Conservation (phyloP, 1,140 invertebrate species). For the Aphidius ervi region DNA sequence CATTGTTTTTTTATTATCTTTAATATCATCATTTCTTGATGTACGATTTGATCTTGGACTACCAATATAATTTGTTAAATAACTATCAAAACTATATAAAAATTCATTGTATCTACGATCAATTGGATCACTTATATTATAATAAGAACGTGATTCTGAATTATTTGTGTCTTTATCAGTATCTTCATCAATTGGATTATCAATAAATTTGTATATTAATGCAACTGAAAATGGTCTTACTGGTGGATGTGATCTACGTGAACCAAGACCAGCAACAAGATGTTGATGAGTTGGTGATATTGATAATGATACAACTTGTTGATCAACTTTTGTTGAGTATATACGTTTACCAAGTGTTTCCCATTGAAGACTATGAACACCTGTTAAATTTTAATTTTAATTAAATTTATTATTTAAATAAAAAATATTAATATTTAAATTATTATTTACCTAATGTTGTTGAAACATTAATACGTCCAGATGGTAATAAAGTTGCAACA, state of each 20-base stretch:
- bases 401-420: neutral
- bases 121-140: neutral
- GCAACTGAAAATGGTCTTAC: conserved; percentile 61
- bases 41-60: conserved; percentile 20
- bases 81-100: conserved; percentile 41
- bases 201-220: conserved; percentile 59
- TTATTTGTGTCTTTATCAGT: neutral
- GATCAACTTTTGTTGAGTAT: conserved; percentile 70
- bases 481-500: conserved; percentile 69
- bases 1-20: conserved; percentile 47
- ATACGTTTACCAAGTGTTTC: conserved; percentile 70
- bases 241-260: conserved; percentile 54
- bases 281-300: conserved; percentile 74
- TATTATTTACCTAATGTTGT: conserved; percentile 60
- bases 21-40: conserved; percentile 25
- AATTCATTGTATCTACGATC: conserved; percentile 29
- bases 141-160: conserved; percentile 1
- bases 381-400: conserved; percentile 42
- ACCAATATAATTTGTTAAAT: conserved; percentile 25
- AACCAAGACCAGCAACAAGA: conserved; percentile 73
- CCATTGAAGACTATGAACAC: conserved; percentile 75
- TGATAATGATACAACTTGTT: conserved; percentile 77
- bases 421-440: too few species aligned
- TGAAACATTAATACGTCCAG: conserved; percentile 61
- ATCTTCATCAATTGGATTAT: conserved; percentile 30